Evolutionary conservation across 2,888 invertebrate genomes (phyloP), one percentile per base, ranked within the genome.

Genomic region (Chouioia cunea): DNA sequence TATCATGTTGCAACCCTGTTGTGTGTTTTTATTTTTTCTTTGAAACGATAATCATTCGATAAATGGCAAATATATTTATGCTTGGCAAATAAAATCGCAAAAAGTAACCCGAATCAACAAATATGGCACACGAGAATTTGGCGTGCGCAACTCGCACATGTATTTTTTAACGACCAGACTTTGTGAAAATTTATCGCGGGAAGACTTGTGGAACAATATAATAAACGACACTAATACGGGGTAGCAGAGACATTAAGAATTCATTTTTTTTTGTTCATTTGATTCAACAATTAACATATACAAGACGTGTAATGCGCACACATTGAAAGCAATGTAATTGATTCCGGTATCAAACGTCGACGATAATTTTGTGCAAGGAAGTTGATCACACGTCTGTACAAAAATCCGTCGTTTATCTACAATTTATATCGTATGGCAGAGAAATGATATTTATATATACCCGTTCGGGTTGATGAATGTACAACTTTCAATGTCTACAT

Each of bases 101-200:
- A 72, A 69, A 70, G 12, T 52, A 57, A 53, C 69, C 69, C 68
- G 52, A 65, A 69, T 59, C 43, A 58, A 73, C 50, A 66, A 70
- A 69, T 79, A 80, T 82, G 83, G 82, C 82, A 83, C 83, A 80
- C 81, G 76, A 77, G 76, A 73, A 79, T 79, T 79, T 80, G 78
- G 78, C 79, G 76, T 73, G 72, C 65, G 10, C 46, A 63, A 36
- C 36, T 62, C 56, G 69, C 71, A 74, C 68, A 66, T 36, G 12
- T 36, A 36, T 58, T 66, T 59, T 66, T 50, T 12, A 36, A 36
- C 64, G 56, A 63, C 73, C 70, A 71, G 67, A 74, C 67, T 74
- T n/a, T 72, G 48, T 44, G 58, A 16, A 73, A 70, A 36, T 70
- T 73, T 73, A 58, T 20, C 57, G 58, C 57, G 65, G 74, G 74